Evolutionary conservation across 1,140 invertebrate species (phyloP).

Genomic region (Drosophila parvula): DNA sequence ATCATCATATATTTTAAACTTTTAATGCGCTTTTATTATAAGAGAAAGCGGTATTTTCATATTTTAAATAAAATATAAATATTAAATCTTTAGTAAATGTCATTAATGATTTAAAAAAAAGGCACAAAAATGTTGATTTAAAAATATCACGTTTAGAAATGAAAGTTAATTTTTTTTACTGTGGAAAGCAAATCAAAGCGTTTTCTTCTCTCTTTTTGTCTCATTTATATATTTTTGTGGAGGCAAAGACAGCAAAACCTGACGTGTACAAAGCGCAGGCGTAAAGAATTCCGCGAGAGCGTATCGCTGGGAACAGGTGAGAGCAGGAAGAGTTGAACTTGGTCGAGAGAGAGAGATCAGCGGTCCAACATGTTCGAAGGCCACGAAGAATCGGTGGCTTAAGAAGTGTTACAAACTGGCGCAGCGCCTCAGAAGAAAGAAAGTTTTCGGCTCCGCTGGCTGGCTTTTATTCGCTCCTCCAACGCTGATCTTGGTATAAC

Average conservation of each 20-base stretch:
- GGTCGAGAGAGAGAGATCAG: background rate
- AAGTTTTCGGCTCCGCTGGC: slow-evolving; percentile 78
- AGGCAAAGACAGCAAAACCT: slow-evolving; percentile 47
- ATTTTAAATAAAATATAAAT: no score
- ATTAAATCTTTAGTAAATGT: no score
- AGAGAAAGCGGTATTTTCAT: no score
- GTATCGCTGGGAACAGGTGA: slow-evolving; percentile 18
- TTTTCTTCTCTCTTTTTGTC: slow-evolving; percentile 28
- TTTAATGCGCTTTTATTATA: no score
- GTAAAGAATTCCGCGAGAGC: slow-evolving; percentile 60
- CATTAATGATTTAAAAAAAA: background rate
- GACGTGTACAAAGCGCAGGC: slow-evolving; percentile 75
- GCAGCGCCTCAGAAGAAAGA: slow-evolving; percentile 74
- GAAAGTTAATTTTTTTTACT: background rate
- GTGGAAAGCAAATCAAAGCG: slow-evolving; percentile 15
- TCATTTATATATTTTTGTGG: slow-evolving; percentile 47
- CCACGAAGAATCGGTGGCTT: slow-evolving; percentile 55
- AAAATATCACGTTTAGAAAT: background rate
- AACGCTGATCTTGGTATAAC: slow-evolving; percentile 13
- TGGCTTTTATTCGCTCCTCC: slow-evolving; percentile 58
- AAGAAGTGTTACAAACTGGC: slow-evolving; percentile 80
- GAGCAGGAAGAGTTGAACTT: slow-evolving; percentile 35
- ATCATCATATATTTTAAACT: no score
- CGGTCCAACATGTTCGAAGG: slow-evolving; percentile 60
- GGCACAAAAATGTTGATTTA: background rate